Percentiles rank a stretch among this genome's conserved stretches.
phyloP scores from a whole-genome alignment of 2,888 invertebrate species.

The Caenorhabditis drosophilae region DNA sequence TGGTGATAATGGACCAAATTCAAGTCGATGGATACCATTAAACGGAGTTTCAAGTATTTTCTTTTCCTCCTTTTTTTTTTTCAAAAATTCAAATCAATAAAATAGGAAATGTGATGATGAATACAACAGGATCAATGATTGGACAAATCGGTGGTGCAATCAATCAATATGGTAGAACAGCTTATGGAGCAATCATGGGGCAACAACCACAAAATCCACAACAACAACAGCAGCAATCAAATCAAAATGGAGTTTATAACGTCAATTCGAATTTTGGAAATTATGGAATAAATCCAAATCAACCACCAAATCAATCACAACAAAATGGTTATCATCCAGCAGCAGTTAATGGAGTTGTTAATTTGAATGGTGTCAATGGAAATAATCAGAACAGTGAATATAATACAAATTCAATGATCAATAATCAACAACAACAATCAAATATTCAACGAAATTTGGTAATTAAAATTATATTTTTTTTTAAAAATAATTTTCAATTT shows the following conservation, averaged over 20 bases:
- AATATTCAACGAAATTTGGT: slow-evolving; percentile 4
- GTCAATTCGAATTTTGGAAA: neutral
- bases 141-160: slow-evolving; percentile 28
- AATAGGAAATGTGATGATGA: too few species aligned
- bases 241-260: neutral
- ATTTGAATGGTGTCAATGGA: slow-evolving; percentile 45
- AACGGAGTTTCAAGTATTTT: slow-evolving; percentile 22
- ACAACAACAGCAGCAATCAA: slow-evolving; percentile 3
- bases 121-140: slow-evolving; percentile 22
- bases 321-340: slow-evolving; percentile 32
- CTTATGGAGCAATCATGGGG: neutral
- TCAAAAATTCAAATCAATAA: too few species aligned
- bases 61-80: too few species aligned
- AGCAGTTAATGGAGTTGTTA: slow-evolving; percentile 42
- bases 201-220: neutral
- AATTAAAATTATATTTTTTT: slow-evolving; percentile 16
- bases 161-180: slow-evolving; percentile 1
- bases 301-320: slow-evolving; percentile 8
- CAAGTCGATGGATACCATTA: slow-evolving; percentile 34
- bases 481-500: neutral
- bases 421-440: slow-evolving; percentile 16
- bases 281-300: neutral
- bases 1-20: slow-evolving; percentile 21
- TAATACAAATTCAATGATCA: too few species aligned
- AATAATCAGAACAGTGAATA: slow-evolving; percentile 38